phyloP scores from a whole-genome alignment of 1,140 invertebrate genomes.

The Tachypleus tridentatus region DNA sequence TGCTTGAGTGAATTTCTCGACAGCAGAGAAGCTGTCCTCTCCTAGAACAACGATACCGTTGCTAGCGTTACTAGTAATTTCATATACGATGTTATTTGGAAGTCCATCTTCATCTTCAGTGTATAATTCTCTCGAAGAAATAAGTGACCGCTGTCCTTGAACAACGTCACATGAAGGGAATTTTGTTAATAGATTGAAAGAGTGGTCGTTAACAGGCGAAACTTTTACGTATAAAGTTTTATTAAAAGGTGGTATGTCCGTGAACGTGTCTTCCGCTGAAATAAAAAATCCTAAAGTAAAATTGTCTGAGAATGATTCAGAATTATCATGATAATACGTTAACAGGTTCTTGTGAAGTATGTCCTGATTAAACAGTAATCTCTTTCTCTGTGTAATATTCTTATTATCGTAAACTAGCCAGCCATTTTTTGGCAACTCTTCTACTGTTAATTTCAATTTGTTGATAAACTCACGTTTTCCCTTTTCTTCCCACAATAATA shows the following conservation, averaged over 20 bases:
- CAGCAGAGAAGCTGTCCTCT: conserved; percentile 31
- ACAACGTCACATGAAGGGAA: conserved; percentile 32
- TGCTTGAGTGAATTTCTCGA: conserved; percentile 61
- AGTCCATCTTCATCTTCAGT: conserved; percentile 76
- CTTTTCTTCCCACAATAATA: conserved; percentile 49
- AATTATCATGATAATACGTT: conserved; percentile 32
- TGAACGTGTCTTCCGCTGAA: conserved; percentile 1
- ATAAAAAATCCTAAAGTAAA: conserved; percentile 27
- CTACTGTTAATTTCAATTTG: conserved; percentile 3
- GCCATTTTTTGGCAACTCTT: conserved; percentile 9
- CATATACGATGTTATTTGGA: conserved; percentile 67
- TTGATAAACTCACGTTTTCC: conserved; percentile 2
- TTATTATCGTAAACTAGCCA: conserved; percentile 9
- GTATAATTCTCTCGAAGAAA: conserved; percentile 59
- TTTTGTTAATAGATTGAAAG: conserved; percentile 63
- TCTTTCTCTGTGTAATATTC: neutral
- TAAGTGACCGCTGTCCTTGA: conserved; percentile 49
- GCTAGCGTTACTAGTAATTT: conserved; percentile 59
- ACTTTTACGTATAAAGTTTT: conserved; percentile 57
- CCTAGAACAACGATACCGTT: conserved; percentile 46
- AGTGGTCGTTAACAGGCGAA: conserved; percentile 76
- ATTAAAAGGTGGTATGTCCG: neutral
- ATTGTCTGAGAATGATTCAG: conserved; percentile 29
- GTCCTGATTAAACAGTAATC: conserved; percentile 20
- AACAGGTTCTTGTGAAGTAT: conserved; percentile 28